phyloP scores from a whole-genome alignment of 2,888 invertebrate genomes.

The Oxyteleia sp. region DNA sequence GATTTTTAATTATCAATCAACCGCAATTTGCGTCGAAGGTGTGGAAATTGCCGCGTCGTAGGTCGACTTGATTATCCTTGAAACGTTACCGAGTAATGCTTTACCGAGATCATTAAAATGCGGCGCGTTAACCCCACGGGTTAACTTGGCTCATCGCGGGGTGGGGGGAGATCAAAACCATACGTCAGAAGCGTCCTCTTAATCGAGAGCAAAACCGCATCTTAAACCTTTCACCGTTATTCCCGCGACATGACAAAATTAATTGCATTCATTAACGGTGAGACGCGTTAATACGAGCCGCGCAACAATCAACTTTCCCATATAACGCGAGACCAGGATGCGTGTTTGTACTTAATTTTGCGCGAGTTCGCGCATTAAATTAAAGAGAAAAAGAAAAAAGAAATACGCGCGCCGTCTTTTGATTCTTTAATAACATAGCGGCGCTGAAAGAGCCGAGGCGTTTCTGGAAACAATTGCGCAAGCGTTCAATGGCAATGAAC shows the following conservation, averaged over 20 bases:
- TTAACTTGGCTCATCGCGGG: background rate
- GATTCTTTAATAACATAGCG: slow-evolving; percentile 16
- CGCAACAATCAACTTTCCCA: slow-evolving; percentile 58
- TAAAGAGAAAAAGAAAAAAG: slow-evolving; percentile 28
- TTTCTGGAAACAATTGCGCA: slow-evolving; percentile 24
- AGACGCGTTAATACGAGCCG: slow-evolving; percentile 13
- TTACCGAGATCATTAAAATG: slow-evolving; percentile 10
- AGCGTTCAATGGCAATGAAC: slow-evolving; percentile 7
- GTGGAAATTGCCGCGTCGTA: slow-evolving; percentile 34
- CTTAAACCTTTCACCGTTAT: slow-evolving; percentile 54
- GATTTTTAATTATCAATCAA: slow-evolving; percentile 53
- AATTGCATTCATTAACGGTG: slow-evolving; percentile 64
- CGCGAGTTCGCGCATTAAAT: slow-evolving; percentile 18
- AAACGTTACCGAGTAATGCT: slow-evolving; percentile 13
- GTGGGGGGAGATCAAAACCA: background rate
- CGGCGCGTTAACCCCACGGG: slow-evolving; percentile 23
- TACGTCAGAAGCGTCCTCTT: background rate
- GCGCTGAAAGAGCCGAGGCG: slow-evolving; percentile 19
- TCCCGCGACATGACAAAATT: slow-evolving; percentile 51
- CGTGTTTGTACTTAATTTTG: slow-evolving; percentile 48
- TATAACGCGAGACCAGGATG: slow-evolving; percentile 29
- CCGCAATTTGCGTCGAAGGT: slow-evolving; percentile 3
- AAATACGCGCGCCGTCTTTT: slow-evolving; percentile 25
- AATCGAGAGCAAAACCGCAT: slow-evolving; percentile 61
- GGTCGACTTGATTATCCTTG: slow-evolving; percentile 29